Evolutionary conservation across 1,140 invertebrate genomes (phyloP).

Genomic region (Drosophila navojoa): DNA sequence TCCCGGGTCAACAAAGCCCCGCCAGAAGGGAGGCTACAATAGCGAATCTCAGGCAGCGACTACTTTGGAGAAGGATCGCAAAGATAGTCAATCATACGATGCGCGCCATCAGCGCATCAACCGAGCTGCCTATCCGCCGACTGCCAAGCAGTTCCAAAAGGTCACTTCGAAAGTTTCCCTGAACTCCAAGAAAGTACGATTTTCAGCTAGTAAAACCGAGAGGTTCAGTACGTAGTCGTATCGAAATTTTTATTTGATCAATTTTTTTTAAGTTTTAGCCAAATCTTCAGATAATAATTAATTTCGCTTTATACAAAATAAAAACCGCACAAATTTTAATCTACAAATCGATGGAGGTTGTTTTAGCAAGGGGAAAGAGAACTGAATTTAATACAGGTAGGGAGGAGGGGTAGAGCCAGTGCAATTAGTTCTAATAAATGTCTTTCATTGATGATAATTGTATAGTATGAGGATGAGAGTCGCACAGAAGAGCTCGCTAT

Average conservation of each 20-base stretch:
- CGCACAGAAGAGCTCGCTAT: no score
- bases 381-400: no score
- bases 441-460: no score
- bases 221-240: constrained; percentile 6
- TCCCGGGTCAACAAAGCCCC: constrained; percentile 1
- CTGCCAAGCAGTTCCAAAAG: constrained; percentile 10
- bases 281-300: constrained; percentile 8
- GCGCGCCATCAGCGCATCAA: constrained; percentile 41
- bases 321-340: constrained; percentile 2
- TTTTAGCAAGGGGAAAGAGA: no score
- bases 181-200: constrained; percentile 4
- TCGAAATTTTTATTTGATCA: constrained; percentile 16
- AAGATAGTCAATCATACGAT: not conserved
- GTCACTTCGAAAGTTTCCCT: not conserved
- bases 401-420: no score
- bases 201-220: not conserved
- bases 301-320: not conserved
- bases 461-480: no score
- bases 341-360: no score
- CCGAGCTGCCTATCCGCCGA: constrained; percentile 45
- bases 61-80: not conserved
- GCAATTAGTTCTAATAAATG: no score
- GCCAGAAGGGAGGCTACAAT: constrained; percentile 32
- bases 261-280: constrained; percentile 1
- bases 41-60: not conserved